Evolutionary conservation across 2,797 vertebrate species (phyloP).

Genomic region (Poecilia gillii): DNA sequence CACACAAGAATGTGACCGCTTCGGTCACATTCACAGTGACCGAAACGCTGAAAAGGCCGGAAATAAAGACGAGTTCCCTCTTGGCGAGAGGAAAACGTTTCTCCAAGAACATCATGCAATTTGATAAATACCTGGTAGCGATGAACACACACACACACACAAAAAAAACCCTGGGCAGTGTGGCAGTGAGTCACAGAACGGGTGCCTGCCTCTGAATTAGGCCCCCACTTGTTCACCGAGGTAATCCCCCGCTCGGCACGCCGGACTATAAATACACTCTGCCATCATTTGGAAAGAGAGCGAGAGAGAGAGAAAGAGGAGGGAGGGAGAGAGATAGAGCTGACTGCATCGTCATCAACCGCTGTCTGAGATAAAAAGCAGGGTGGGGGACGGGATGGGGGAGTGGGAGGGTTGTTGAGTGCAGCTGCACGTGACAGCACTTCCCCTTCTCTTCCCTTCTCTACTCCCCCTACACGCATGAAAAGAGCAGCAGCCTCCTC

Average conservation of each 20-base stretch:
- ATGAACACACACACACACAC: conserved; percentile 2
- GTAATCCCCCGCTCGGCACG: conserved; percentile 81
- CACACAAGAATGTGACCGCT: neutral
- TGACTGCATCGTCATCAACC: conserved; percentile 71
- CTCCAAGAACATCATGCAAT: neutral
- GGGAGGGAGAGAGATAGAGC: conserved; percentile 37
- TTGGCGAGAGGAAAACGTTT: conserved; percentile 7
- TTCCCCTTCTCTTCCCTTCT: conserved; percentile 32
- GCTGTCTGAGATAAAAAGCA: conserved; percentile 61
- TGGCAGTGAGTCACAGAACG: conserved; percentile 68
- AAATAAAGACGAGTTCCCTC: neutral
- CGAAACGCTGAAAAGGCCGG: neutral
- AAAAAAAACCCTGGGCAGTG: conserved; percentile 58
- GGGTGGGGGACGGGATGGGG: conserved; percentile 10
- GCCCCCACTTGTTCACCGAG: conserved; percentile 70
- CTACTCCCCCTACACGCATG: conserved; percentile 11
- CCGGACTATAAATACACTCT: conserved; percentile 81
- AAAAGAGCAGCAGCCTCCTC: conserved; percentile 32
- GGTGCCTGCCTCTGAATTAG: conserved; percentile 73
- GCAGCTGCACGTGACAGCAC: conserved; percentile 62
- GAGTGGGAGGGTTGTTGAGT: conserved; percentile 6
- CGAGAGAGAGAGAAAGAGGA: conserved; percentile 10
- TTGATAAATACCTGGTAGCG: conserved; percentile 18
- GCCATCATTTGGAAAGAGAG: conserved; percentile 60
- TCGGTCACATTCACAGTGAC: neutral